Conservation (phyloP, 1,140 invertebrate species). For the Kradibia gibbosae region DNA sequence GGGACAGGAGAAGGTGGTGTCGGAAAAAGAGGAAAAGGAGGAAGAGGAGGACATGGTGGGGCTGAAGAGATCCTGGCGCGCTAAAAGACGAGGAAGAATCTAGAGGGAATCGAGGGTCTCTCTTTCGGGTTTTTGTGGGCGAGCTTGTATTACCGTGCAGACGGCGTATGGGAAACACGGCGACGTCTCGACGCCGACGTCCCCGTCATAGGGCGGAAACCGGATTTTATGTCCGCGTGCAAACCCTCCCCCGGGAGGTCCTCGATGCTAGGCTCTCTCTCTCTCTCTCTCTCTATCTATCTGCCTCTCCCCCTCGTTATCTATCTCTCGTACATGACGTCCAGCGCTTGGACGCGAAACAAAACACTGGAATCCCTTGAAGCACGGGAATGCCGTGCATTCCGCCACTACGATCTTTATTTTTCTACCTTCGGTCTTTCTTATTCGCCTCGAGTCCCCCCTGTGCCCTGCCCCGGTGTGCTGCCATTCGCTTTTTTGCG, state of each 20-base stretch:
- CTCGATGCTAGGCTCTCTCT: constrained; percentile 66
- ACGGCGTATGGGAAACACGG: constrained; percentile 17
- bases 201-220: constrained; percentile 57
- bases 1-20: not conserved
- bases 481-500: not conserved
- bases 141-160: constrained; percentile 46
- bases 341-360: constrained; percentile 58
- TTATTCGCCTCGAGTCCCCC: not conserved
- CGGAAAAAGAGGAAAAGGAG: too few species aligned
- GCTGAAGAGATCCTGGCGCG: not conserved
- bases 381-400: constrained; percentile 25
- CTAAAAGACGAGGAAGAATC: constrained; percentile 53
- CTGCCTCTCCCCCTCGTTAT: too few species aligned
- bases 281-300: too few species aligned
- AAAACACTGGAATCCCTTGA: constrained; percentile 60
- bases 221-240: constrained; percentile 68
- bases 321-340: constrained; percentile 59
- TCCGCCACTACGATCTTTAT: constrained; percentile 25
- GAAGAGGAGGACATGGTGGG: not conserved
- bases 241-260: constrained; percentile 68
- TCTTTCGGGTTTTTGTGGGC: constrained; percentile 56
- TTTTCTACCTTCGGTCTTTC: constrained; percentile 8
- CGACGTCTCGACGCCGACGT: constrained; percentile 70
- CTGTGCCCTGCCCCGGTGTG: not conserved
- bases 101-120: constrained; percentile 62